Base-by-base conservation (phyloP, 2,113 vertebrate genomes). In the Paramisgurnus dabryanus region DNA sequence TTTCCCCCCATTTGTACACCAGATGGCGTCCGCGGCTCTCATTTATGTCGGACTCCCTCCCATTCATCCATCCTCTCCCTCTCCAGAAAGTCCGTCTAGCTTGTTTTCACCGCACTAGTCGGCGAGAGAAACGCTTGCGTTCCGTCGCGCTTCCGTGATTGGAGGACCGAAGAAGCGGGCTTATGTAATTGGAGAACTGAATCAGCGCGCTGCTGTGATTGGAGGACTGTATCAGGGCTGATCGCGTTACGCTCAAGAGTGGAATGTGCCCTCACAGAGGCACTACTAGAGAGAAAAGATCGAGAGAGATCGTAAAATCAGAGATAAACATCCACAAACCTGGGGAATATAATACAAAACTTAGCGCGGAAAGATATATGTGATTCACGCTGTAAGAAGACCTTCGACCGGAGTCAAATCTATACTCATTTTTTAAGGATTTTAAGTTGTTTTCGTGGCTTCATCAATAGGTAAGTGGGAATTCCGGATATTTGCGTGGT, bases 261-360 rank as follows among this genome's bases (percentile, higher is more conserved):
- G 84, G 86, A 87, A 85, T 83, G 83, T 74, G 57, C 66, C 43
- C 70, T 67, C 78, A 18, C 27, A 63, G 71, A 80, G 78, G 73
- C 73, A 82, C 79, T 60, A 70, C 63, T 18, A 60, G 45, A 67
- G 45, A 61, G 71, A 47, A 73, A 81, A 39, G 70, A 81, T 40
- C 72, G 80, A 70, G 13, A 53, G 17, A 63, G 67, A 73, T 63
- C 13, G 11, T n/a, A 71, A 58, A 63, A 67, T 27, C 18, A 41
- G 45, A 61, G 63, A 9, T 63, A 81, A 53, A 67, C 69, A 4
- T 57, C 34, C 40, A 18, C 18, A 43, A 7, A n/a, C 22, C 39
- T 13, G 78, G 53, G 43, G 41, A 66, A 83, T 65, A 64, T 68
- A 22, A 22, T 13, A 2, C 10, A 15, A 11, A 45, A 76, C 18